Base-by-base conservation (phyloP, 2,113 vertebrate species). In the Brevimyrus niger region DNA sequence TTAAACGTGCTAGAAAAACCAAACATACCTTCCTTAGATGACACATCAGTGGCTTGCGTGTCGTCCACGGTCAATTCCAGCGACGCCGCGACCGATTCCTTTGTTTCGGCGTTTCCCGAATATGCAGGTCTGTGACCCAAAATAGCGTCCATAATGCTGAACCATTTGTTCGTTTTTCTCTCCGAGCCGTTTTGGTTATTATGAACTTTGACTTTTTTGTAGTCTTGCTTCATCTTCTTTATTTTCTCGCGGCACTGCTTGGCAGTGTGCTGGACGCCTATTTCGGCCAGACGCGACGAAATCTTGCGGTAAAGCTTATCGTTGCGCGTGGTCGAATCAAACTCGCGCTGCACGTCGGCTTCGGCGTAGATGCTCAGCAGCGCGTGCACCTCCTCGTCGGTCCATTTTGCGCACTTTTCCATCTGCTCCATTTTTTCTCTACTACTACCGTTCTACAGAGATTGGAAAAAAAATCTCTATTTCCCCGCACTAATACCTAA, bases 141-240 rank as follows among this genome's bases (percentile, higher is more conserved):
- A 48, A 91, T 88, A 3, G 89, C 87, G 48, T 92, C 91, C 69
- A 91, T 90, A 8, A 61, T 9, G 44, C 85, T 84, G 19, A 88
- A 91, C 91, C 92, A 92, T 73, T 90, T 90, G 55, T 90, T 87
- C 5, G 46, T 87, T 48, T 73, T 82, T 7, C 47, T 50, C 15
- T 48, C 35, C 0, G 87, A 53, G 8, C 89, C 87, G 21, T 85
- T 80, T 42, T 15, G 0, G 7, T 38, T 88, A 76, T 91, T 90
- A 38, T 90, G 27, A 10, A 89, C 87, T 50, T 91, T 91, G 21
- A 90, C 88, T 88, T 91, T 89, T 19, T 89, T 92, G 17, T 91
- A 92, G n/a, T 91, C 91, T 61, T 92, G 92, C 46, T 92, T 92
- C 58, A 92, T 88, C 83, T 92, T 91, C n/a, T 92, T 92, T 3